phyloP scores from a whole-genome alignment of 2,113 vertebrate genomes.

The Aviceda subcristata region DNA sequence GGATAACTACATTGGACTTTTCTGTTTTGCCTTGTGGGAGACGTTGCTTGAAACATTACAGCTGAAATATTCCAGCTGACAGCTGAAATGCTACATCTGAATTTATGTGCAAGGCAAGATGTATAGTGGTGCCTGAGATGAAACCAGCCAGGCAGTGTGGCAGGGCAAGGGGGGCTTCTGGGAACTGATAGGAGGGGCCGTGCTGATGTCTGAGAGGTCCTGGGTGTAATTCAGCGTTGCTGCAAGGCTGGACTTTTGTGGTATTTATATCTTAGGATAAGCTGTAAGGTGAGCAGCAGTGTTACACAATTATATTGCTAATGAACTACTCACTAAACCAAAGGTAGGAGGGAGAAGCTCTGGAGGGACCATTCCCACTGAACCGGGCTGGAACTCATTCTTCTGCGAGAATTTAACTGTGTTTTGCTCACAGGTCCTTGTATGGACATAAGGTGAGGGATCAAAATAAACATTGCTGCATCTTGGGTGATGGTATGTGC shows the following conservation, averaged over 20 bases:
- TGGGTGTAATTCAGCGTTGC: neutral
- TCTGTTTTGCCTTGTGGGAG: neutral
- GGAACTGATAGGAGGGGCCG: accelerated
- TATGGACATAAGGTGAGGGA: neutral
- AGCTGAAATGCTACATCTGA: neutral
- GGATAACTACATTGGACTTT: neutral
- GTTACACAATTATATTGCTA: neutral
- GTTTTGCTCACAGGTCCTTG: neutral
- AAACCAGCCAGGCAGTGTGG: neutral
- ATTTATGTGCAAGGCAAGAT: neutral
- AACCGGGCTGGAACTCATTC: neutral
- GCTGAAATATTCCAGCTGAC: neutral
- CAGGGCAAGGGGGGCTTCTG: neutral
- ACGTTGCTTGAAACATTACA: neutral
- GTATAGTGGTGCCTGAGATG: neutral
- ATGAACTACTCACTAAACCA: neutral
- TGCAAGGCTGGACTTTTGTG: neutral
- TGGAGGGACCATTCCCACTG: neutral
- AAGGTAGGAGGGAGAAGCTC: neutral
- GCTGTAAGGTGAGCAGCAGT: neutral
- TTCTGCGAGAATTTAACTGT: neutral
- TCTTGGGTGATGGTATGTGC: neutral
- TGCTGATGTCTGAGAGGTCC: neutral
- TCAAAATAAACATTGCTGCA: neutral
- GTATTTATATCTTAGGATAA: neutral